Conservation (phyloP, 2,888 invertebrate species). For the Machimus atricapillus region DNA sequence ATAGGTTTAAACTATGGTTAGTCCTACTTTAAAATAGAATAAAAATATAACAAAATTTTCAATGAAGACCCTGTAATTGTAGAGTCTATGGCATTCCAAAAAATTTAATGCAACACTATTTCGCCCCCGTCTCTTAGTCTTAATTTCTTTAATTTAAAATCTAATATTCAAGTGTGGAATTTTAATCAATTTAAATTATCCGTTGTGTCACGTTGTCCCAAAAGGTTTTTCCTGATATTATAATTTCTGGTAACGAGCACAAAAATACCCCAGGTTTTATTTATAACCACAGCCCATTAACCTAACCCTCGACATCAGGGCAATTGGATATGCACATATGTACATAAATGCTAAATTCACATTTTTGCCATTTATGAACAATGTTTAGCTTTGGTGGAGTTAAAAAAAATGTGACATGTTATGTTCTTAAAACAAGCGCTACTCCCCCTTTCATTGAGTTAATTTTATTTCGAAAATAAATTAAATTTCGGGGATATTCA, state of each 20-base stretch:
- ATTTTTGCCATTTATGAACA: neutral
- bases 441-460: neutral
- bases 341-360: neutral
- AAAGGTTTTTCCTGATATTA: neutral
- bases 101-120: no score
- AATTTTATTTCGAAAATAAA: neutral
- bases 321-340: neutral
- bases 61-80: no score
- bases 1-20: no score
- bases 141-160: no score
- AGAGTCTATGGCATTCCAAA: no score
- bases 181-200: neutral
- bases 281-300: neutral
- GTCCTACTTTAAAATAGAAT: no score
- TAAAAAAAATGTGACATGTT: neutral
- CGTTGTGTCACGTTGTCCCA: neutral
- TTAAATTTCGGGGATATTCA: neutral
- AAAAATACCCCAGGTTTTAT: neutral
- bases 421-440: neutral
- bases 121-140: no score
- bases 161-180: neutral
- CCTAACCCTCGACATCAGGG: neutral
- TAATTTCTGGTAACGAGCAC: neutral
- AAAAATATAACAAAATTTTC: no score
- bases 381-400: neutral